phyloP scores from a whole-genome alignment of 2,797 vertebrate genomes.

The Clamator glandarius region DNA sequence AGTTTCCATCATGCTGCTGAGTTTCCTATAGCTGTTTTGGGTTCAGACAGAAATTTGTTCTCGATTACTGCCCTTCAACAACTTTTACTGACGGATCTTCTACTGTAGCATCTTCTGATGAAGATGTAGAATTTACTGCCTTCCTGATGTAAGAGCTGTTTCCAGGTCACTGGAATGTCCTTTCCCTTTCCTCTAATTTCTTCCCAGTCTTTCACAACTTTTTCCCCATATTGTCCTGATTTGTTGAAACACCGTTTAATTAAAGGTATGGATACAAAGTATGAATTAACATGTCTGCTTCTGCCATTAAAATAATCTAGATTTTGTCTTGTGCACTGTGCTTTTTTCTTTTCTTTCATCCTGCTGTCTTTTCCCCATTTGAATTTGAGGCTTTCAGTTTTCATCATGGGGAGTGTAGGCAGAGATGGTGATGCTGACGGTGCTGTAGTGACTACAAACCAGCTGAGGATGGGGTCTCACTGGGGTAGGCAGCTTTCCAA shows the following conservation, averaged over 20 bases:
- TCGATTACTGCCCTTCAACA: background rate
- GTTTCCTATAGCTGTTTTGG: background rate
- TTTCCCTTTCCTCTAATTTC: background rate
- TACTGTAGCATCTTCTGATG: background rate
- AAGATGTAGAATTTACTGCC: background rate
- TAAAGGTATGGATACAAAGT: background rate
- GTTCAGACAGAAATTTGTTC: background rate
- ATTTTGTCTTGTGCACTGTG: background rate
- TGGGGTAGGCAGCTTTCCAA: background rate
- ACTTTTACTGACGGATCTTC: background rate
- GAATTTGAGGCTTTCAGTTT: background rate
- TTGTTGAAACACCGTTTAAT: background rate
- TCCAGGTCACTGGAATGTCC: fast-evolving
- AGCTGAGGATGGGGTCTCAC: fast-evolving
- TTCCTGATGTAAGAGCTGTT: background rate
- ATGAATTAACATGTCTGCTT: background rate
- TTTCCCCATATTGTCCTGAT: background rate
- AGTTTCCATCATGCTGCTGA: background rate
- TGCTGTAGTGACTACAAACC: background rate
- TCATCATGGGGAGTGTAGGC: background rate
- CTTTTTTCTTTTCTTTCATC: background rate
- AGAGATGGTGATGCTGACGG: background rate
- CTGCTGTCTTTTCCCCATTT: background rate
- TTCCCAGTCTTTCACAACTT: background rate
- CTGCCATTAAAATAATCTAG: background rate